These are phyloP conservation scores for Anguilla marmorata DNA, from an alignment of 2,797 vertebrate species.

Conservation along the genomic window DNA sequence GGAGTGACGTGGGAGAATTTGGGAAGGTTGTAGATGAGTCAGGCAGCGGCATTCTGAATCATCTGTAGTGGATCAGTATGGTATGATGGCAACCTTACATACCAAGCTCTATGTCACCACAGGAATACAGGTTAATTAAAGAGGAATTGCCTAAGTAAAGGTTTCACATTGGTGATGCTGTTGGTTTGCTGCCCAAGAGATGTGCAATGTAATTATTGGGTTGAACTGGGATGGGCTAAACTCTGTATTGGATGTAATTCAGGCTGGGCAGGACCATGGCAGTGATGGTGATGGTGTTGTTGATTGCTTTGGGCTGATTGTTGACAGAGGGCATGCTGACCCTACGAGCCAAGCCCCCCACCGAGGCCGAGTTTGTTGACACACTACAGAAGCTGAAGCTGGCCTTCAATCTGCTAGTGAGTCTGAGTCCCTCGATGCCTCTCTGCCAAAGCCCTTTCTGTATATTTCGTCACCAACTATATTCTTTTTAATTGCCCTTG, in stretches of 20 bases:
- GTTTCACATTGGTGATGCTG: not conserved
- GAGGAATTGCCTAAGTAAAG: not conserved
- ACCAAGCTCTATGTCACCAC: not conserved
- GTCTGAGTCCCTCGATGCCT: constrained; percentile 45
- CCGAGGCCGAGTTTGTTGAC: constrained; percentile 85
- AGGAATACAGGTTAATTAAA: too few species aligned
- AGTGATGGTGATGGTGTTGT: not conserved
- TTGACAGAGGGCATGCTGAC: constrained; percentile 93
- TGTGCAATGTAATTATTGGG: not conserved
- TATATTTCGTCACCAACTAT: not conserved
- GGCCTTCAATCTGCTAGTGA: constrained; percentile 93
- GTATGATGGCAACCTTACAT: not conserved
- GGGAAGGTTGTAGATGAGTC: too few species aligned
- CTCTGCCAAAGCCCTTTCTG: not conserved
- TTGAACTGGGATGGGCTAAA: not conserved
- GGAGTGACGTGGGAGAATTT: too few species aligned
- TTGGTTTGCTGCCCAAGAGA: not conserved
- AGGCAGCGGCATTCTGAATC: too few species aligned
- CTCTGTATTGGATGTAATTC: not conserved
- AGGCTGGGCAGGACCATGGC: not conserved
- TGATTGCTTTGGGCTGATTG: constrained; percentile 44
- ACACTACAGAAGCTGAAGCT: constrained; percentile 96
- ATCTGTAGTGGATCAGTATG: too few species aligned
- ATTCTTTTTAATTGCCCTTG: not conserved
- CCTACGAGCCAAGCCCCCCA: constrained; percentile 86